These are phyloP conservation scores for Anoplopoma fimbria DNA, from an alignment of 2,113 vertebrate genomes.

Conservation along the genomic window DNA sequence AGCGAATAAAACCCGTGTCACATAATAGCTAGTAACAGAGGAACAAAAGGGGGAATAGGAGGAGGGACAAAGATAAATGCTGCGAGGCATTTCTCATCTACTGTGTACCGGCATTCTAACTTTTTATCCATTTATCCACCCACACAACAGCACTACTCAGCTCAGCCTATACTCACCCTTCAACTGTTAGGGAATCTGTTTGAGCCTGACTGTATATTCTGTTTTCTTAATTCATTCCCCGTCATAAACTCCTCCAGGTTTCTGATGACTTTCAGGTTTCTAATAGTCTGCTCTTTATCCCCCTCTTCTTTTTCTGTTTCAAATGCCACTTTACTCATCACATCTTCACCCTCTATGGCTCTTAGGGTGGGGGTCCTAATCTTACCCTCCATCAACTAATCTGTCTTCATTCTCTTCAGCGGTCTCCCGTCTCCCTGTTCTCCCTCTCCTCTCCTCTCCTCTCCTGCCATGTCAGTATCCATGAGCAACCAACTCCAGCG, in stretches of 20 bases:
- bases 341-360: not conserved
- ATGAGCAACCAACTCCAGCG: conserved; percentile 78
- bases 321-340: conserved; percentile 19
- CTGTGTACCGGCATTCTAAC: conserved; percentile 45
- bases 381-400: conserved; percentile 25
- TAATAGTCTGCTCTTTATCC: conserved; percentile 6
- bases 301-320: not conserved
- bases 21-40: conserved; percentile 13
- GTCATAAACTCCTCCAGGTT: conserved; percentile 7
- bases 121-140: conserved; percentile 58
- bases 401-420: not conserved
- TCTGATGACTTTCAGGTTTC: conserved; percentile 37
- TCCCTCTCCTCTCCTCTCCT: not conserved
- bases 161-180: conserved; percentile 32
- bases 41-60: conserved; percentile 42
- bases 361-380: conserved; percentile 9
- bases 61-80: conserved; percentile 39
- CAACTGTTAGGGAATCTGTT: conserved; percentile 26
- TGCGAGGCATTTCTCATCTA: conserved; percentile 52
- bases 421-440: not conserved
- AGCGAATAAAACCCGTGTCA: conserved; percentile 27
- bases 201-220: conserved; percentile 35
- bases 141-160: conserved; percentile 47
- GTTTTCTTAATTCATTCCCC: conserved; percentile 14
- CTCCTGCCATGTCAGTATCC: conserved; percentile 66